These are phyloP conservation scores for Bombus haemorrhoidalis DNA, from an alignment of 1,140 invertebrate genomes.

Conservation along the genomic window DNA sequence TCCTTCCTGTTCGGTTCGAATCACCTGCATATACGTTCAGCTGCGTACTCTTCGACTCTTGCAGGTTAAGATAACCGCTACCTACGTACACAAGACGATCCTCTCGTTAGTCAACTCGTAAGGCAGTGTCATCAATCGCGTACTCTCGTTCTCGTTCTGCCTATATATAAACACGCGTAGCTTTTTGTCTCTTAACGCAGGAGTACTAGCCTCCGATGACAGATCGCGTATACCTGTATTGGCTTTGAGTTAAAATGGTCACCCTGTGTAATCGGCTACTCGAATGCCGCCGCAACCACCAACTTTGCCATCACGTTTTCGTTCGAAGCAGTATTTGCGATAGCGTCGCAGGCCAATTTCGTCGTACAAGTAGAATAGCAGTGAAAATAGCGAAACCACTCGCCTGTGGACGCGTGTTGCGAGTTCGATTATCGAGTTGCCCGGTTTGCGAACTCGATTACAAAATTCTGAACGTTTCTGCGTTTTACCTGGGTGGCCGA, in stretches of 20 bases:
- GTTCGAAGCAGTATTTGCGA: neutral
- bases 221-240: no score
- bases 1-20: neutral
- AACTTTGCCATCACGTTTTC: neutral
- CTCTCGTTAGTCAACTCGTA: no score
- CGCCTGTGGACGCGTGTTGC: neutral
- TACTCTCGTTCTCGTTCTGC: no score
- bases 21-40: no score
- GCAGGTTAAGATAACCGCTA: no score
- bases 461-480: neutral
- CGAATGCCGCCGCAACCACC: neutral
- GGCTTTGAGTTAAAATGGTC: fast-evolving
- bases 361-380: neutral
- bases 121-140: no score
- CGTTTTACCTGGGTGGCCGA: neutral
- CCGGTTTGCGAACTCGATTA: neutral
- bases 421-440: neutral
- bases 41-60: no score
- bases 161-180: no score
- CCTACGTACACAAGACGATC: no score
- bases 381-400: neutral
- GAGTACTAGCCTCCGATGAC: no score
- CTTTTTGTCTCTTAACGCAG: no score
- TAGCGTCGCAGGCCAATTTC: neutral
- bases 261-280: no score